Base-by-base conservation (phyloP, 2,797 vertebrate species). In the Accipiter superciliosus region DNA sequence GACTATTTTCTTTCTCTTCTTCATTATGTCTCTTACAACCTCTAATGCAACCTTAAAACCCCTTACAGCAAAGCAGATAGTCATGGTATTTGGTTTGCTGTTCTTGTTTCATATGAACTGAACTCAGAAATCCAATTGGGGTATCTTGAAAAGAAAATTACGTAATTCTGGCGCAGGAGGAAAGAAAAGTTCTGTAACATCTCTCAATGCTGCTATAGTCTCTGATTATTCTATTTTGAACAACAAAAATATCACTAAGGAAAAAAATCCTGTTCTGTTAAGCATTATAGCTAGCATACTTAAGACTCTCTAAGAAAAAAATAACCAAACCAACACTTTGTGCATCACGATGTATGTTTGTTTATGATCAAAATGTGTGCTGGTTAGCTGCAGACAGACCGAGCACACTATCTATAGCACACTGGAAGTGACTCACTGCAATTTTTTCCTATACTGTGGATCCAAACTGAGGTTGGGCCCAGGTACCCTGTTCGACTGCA, bases 401-500 rank as follows among this genome's bases (percentile, higher is more conserved):
- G 13, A 66, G 9, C 40, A 53, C 8, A 21, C 69, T 45, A 61
- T 45, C 59, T 73, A 2, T 53, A 73, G 18, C 33, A 42, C 7
- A 4, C 3, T 33, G 37, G 6, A 39, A 88, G 26, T 35, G 33
- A 20, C 26, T 61, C 21, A 40, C 2, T 45, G 39, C 8, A 53
- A 3, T 26, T 73, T 88, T 82, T 78, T 24, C 31, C 35, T 52
- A 0, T 20, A 19, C 44, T 22, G 22, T 29, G 28, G 10, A 37
- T 79, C 55, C 29, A 45, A 63, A 90, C 28, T 6, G 15, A 58
- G 6, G 3, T 42, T 50, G 18, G 20, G 15, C 11, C 7, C 24
- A 18, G 22, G 19, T 45, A 15, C 26, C 18, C 12, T 0, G 2
- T 1, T 26, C 0, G 4, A 10, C 49, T 69, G 4, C 31, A 39